phyloP scores from a whole-genome alignment of 1,140 invertebrate species.

The Liolophura sinensis region DNA sequence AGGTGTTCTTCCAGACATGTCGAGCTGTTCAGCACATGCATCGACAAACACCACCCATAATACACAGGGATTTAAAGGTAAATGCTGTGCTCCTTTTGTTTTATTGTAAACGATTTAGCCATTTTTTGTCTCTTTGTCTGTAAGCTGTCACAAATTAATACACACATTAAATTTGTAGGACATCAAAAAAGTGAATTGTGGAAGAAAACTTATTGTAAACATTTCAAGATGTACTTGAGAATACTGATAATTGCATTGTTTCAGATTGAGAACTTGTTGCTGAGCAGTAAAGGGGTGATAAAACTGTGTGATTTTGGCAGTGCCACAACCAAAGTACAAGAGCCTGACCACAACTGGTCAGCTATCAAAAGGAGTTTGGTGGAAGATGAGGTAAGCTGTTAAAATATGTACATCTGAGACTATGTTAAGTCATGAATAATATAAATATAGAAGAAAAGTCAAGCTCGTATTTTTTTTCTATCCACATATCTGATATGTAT shows the following conservation, averaged over 20 bases:
- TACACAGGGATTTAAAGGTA: constrained; percentile 83
- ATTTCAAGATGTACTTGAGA: neutral
- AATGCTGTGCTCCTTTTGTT: neutral
- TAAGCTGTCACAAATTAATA: too few species aligned
- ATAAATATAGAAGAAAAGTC: too few species aligned
- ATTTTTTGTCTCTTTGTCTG: too few species aligned
- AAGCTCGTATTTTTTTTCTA: too few species aligned
- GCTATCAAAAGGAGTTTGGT: constrained; percentile 86
- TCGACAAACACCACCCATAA: constrained; percentile 81
- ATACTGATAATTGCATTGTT: constrained; percentile 10
- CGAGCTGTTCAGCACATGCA: constrained; percentile 93
- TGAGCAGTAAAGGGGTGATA: constrained; percentile 79
- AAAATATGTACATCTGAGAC: neutral
- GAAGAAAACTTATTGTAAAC: too few species aligned
- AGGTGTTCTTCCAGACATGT: constrained; percentile 90
- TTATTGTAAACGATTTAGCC: too few species aligned
- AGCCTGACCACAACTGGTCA: constrained; percentile 88
- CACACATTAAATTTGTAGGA: too few species aligned
- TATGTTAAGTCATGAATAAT: neutral
- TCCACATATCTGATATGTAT: too few species aligned
- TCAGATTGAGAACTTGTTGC: constrained; percentile 73
- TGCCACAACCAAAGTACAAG: constrained; percentile 80
- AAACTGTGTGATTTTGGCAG: constrained; percentile 99
- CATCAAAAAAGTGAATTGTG: too few species aligned
- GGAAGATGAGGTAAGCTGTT: constrained; percentile 84